Conservation (phyloP, 2,888 invertebrate species). For the Mythimna albipuncta region DNA sequence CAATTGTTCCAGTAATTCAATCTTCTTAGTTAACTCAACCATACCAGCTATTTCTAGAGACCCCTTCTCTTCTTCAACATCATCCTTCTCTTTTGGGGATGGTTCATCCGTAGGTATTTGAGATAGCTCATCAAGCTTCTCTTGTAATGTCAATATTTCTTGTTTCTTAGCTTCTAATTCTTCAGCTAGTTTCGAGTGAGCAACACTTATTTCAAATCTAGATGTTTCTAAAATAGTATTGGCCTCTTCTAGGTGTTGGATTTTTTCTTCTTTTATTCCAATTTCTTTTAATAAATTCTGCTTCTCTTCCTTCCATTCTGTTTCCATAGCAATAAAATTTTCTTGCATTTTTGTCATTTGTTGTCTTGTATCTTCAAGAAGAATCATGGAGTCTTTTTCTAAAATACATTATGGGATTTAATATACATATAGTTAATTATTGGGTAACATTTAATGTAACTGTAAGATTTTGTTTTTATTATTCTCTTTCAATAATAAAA, state of each 20-base stretch:
- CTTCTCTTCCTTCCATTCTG: constrained; percentile 93
- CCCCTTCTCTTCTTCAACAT: constrained; percentile 91
- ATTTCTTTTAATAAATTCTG: constrained; percentile 89
- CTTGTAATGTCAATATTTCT: constrained; percentile 81
- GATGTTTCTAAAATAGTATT: constrained; percentile 88
- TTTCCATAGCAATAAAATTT: constrained; percentile 93
- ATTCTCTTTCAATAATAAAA: too few species aligned
- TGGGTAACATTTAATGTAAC: neutral
- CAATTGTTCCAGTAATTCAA: constrained; percentile 88
- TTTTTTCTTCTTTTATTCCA: constrained; percentile 89
- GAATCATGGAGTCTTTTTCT: constrained; percentile 93
- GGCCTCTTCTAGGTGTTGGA: constrained; percentile 90
- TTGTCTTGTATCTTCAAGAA: constrained; percentile 94
- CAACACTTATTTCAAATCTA: constrained; percentile 88
- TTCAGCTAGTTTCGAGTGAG: constrained; percentile 89
- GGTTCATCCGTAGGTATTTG: constrained; percentile 61
- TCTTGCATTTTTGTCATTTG: constrained; percentile 96
- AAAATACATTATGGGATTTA: constrained; percentile 55
- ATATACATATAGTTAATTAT: neutral
- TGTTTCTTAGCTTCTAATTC: constrained; percentile 88
- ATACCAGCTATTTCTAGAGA: constrained; percentile 86
- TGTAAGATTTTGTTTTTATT: too few species aligned
- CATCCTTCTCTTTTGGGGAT: constrained; percentile 74
- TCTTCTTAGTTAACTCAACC: constrained; percentile 85
- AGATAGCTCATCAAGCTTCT: constrained; percentile 74